A percentile compares a stretch with the other conserved stretches of the same genome.
Conservation (phyloP, 2,797 vertebrate genomes). For the Sylvilagus floridanus region DNA sequence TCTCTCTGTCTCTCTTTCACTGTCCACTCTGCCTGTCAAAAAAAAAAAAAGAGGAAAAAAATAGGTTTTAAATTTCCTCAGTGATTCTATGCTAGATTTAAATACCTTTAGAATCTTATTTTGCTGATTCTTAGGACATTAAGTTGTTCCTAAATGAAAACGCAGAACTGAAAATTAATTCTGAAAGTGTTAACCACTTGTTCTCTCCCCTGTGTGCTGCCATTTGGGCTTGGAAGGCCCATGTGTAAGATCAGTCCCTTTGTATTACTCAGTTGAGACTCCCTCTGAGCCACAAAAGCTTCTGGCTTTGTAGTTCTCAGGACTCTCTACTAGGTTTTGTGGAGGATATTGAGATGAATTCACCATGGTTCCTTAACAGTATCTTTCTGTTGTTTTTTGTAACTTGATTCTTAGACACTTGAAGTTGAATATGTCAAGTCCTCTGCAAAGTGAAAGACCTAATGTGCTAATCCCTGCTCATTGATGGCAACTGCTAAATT, state of each 20-base stretch:
- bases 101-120: slow-evolving; percentile 54
- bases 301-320: slow-evolving; percentile 70
- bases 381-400: slow-evolving; percentile 59
- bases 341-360: slow-evolving; percentile 62
- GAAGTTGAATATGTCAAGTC: slow-evolving; percentile 62
- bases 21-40: too few species aligned
- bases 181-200: background rate
- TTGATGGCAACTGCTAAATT: slow-evolving; percentile 67
- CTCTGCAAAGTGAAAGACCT: slow-evolving; percentile 65
- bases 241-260: background rate
- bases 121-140: slow-evolving; percentile 24
- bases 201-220: background rate
- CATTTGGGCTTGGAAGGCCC: slow-evolving; percentile 19
- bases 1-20: too few species aligned
- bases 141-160: slow-evolving; percentile 56
- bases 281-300: slow-evolving; percentile 40
- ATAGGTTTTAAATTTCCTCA: background rate
- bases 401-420: slow-evolving; percentile 71
- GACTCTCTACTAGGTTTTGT: slow-evolving; percentile 49
- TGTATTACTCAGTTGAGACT: slow-evolving; percentile 31
- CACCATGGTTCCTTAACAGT: slow-evolving; percentile 56
- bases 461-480: slow-evolving; percentile 64
- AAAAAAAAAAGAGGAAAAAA: background rate
- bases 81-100: slow-evolving; percentile 50
- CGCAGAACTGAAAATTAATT: slow-evolving; percentile 34